Evolutionary conservation across 92 coral and sea anemone genomes (phyloP).

Genomic region (Pocillopora grandis): DNA sequence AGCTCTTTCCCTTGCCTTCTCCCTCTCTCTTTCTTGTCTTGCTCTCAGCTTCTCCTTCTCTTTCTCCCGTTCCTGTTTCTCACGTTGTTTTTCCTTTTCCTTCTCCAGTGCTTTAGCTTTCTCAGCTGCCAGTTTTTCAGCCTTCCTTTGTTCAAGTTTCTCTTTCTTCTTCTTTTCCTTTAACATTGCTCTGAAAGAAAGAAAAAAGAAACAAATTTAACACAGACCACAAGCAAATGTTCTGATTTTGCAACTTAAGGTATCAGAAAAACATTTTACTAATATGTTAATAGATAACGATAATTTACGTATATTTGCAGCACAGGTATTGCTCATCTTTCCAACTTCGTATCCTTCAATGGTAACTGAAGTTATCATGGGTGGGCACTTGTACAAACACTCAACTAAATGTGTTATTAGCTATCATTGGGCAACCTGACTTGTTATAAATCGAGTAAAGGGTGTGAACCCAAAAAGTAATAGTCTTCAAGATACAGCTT

Average conservation of each 20-base stretch:
- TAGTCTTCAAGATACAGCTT: too few relatives aligned
- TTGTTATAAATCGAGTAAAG: too few relatives aligned
- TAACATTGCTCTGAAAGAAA: slow-evolving; percentile 63
- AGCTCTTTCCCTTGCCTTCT: slow-evolving; percentile 54
- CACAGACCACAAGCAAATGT: neutral
- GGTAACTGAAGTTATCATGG: too few relatives aligned
- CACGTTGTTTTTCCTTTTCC: slow-evolving; percentile 61
- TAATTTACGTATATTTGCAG: too few relatives aligned
- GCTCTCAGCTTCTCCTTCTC: slow-evolving; percentile 54
- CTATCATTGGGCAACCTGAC: too few relatives aligned
- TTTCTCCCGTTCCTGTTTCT: slow-evolving; percentile 39
- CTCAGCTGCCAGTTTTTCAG: slow-evolving; percentile 62
- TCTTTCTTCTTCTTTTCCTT: slow-evolving; percentile 86
- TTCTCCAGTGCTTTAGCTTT: slow-evolving; percentile 61
- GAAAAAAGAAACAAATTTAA: neutral
- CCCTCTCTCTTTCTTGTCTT: slow-evolving; percentile 49
- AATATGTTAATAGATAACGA: too few relatives aligned
- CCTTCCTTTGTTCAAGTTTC: slow-evolving; percentile 79
- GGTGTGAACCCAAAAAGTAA: too few relatives aligned
- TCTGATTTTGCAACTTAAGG: neutral
- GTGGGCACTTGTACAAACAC: too few relatives aligned
- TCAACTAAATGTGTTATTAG: too few relatives aligned
- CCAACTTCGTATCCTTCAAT: too few relatives aligned
- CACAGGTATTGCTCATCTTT: too few relatives aligned
- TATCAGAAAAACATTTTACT: neutral